Evolutionary conservation across 2,888 invertebrate genomes (phyloP), one percentile per base, ranked within the genome.

Genomic region (Leptopilina drosophilae): DNA sequence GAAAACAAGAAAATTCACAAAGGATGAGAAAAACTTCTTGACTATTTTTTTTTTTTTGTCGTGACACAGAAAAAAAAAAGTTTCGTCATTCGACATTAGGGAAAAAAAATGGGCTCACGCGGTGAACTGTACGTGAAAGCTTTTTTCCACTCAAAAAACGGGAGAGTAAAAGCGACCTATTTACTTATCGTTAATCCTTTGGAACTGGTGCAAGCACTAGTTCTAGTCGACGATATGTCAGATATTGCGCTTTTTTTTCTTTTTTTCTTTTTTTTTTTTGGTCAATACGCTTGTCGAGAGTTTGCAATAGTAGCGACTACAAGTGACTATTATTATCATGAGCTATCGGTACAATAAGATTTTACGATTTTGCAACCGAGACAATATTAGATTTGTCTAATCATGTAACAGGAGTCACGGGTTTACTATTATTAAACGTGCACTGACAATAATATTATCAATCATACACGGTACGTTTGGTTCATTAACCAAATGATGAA

Each of bases 151-250:
- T 76, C 73, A 49, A 67, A 20, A 73, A 73, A 40, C 53, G 42
- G 62, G 33, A 53, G 66, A 33, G 64, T 77, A 82, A 84, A 85
- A 82, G 79, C 80, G 83, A 83, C 83, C 85, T 81, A 83, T 83
- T 85, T 83, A 76, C 53, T 73, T 42, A 79, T 33, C 78, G 80
- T 77, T 73, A 77, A 81, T 78, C 78, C 78, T 73, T 56, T 56
- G 73, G 53, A 73, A 73, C 73, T 73, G 14, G 76, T 64, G 76
- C 76, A 64, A 64, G 64, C 76, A 64, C 20, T 42, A 66, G 46
- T 66, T 66, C 26, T 14, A 76, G 64, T 64, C 20, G 26, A 76
- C 14, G 76, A 76, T 64, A 76, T 76, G 46, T 76, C 46, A 76
- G 62, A 62, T 49, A 76, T 64, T 76, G 76, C 62, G 20, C 46